Conservation (phyloP, 2,797 vertebrate species). For the Craterocephalus amniculus region DNA sequence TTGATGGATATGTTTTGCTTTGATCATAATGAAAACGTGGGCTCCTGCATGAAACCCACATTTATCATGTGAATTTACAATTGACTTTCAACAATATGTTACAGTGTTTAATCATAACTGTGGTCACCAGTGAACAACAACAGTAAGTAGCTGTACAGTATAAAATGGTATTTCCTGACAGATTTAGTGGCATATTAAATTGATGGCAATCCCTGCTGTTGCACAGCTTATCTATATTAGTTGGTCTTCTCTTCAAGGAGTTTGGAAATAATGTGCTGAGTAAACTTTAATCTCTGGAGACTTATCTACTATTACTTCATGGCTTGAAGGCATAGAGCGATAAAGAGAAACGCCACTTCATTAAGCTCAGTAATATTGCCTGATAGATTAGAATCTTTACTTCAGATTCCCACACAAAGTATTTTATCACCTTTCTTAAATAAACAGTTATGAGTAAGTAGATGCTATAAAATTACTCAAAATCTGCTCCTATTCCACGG, state of each 20-base stretch:
- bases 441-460: background rate
- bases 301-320: background rate
- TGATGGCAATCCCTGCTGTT: background rate
- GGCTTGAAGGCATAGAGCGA: background rate
- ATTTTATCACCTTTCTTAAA: background rate
- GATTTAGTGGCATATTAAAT: background rate
- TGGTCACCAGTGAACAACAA: background rate
- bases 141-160: background rate
- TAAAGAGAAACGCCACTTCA: background rate
- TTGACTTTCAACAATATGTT: background rate
- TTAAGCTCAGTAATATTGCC: background rate
- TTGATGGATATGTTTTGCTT: background rate
- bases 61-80: background rate
- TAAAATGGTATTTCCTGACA: background rate
- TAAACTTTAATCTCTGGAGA: background rate
- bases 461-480: background rate
- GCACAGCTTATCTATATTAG: background rate
- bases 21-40: too few relatives aligned
- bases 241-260: background rate
- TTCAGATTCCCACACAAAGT: background rate
- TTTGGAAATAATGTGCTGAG: background rate
- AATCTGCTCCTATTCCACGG: background rate
- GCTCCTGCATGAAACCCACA: too few relatives aligned
- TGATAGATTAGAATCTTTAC: background rate
- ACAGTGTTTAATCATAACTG: background rate